Evolutionary conservation across 2,888 invertebrate genomes (phyloP), one percentile per base, ranked within the genome.

Genomic region (Protula sp.): DNA sequence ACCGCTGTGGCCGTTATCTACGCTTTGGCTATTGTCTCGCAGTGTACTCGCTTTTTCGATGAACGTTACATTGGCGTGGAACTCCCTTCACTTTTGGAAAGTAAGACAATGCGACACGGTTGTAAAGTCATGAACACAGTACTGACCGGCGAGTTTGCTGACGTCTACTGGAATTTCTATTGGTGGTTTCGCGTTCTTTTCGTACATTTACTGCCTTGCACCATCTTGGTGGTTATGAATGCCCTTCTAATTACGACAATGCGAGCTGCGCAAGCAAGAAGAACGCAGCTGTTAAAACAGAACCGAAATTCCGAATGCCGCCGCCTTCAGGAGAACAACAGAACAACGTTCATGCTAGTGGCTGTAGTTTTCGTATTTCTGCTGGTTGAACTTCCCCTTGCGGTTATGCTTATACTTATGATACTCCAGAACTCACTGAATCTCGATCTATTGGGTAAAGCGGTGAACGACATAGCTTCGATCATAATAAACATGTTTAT

Each of bases 151-250:
- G 30, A 47, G 19, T 30, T 55, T 30, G 58, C 9, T 14, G 19
- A 38, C 19, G 38, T 19, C 38, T 95, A 92, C 83, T 94, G 87
- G 83, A 88, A 89, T 61, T 84, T 87, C 9, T 83, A 83, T 66
- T 83, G 86, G 83, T 87, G 89, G 74, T 94, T 93, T 80, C 86
- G 95, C 19, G 91, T 94, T 14, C 82, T 94, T 4, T 92, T 92
- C 81, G 92, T 95, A n/a, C 92, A 95, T 77, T 83, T 92, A 65
- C 84, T 92, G 60, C 95, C 95, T 0, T 94, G 94, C 83, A 87
- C 90, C 9, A 87, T 90, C 1, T 85, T 97, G 48, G 92, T 94
- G 0, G 88, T 92, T 24, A 85, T 97, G 55, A 95, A 95, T 78
- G 87, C 91, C 0, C 84, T 94, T 5, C 86, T 97, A 2, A 92